Base-by-base conservation (phyloP, 2,113 vertebrate species). In the Semnopithecus entellus region DNA sequence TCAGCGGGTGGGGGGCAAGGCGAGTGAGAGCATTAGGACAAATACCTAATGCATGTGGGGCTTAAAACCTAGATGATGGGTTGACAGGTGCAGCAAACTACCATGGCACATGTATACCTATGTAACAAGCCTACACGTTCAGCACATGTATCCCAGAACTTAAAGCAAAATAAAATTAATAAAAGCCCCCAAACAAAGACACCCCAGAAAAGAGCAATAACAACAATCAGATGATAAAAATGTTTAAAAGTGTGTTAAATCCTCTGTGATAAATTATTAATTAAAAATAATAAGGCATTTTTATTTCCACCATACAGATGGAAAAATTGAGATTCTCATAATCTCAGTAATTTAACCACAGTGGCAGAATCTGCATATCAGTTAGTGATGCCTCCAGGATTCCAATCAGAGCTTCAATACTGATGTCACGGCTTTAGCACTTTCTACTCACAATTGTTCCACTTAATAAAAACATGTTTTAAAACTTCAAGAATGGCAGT, bases 101-200 rank as follows among this genome's bases (percentile, higher is more conserved):
- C 25, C 59, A 61, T 61, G 59, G 10, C 25, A 61, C 59, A 5
- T 12, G 59, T 27, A 61, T 27, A 27, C 59, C 25, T 61, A 5
- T 12, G 11, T 61, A 12, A 61, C 0, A 61, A 27, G 2, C 25
- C 10, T 27, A 0, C 59, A 61, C 10, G 0, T 61, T 5, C 59
- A 61, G 59, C 59, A 61, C 59, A 61, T 61, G 59, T 61, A 61
- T 61, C 59, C 11, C 59, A 61, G 59, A 61, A 61, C 59, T 61
- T 61, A 27, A 61, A 61, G 25, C 27, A 61, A 61, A 27, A 61
- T 61, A 61, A 27, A 61, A 61, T 27, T 27, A 27, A 27, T 61
- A 27, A 61, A 61, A 61, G 59, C 9, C 59, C 23, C 61, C 27
- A 64, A 61, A 1, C 11, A 61, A 64, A 4, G 25, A 32, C 13